These are phyloP conservation scores for Phengaris arion DNA, from an alignment of 2,888 invertebrate genomes.

Conservation along the genomic window DNA sequence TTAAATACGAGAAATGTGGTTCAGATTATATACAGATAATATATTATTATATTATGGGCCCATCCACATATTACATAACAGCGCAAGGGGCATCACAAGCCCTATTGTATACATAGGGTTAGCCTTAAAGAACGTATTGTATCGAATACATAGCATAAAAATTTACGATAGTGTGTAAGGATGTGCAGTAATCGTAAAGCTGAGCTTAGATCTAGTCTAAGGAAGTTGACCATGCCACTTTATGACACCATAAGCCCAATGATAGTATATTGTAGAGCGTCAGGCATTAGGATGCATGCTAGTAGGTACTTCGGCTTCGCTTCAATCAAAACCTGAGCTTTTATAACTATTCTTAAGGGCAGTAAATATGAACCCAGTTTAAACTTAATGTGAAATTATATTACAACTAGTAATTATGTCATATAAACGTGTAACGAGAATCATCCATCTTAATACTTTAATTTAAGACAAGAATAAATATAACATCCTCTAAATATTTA, in stretches of 20 bases:
- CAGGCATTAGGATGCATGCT: not conserved
- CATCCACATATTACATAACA: too few species aligned
- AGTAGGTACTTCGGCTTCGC: not conserved
- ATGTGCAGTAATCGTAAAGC: slow-evolving; percentile 40
- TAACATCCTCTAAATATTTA: not conserved
- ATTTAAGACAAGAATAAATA: not conserved
- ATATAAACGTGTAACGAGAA: not conserved
- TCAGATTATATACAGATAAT: too few species aligned
- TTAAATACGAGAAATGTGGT: too few species aligned
- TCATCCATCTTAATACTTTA: not conserved
- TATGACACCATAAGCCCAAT: slow-evolving; percentile 7
- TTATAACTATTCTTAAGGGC: slow-evolving; percentile 6
- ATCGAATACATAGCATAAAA: slow-evolving; percentile 30
- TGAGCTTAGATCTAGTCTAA: slow-evolving; percentile 33
- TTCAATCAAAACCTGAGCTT: not conserved
- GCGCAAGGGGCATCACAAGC: not conserved
- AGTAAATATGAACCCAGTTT: slow-evolving; percentile 3
- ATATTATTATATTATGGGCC: too few species aligned
- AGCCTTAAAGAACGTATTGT: slow-evolving; percentile 26
- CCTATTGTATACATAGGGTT: not conserved
- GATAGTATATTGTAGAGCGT: slow-evolving; percentile 8
- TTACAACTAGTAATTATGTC: not conserved
- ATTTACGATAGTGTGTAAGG: slow-evolving; percentile 37
- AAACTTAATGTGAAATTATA: not conserved
- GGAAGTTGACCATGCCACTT: slow-evolving; percentile 20